Evolutionary conservation across 2,113 vertebrate species (phyloP).

Genomic region (Deroptyus accipitrinus): DNA sequence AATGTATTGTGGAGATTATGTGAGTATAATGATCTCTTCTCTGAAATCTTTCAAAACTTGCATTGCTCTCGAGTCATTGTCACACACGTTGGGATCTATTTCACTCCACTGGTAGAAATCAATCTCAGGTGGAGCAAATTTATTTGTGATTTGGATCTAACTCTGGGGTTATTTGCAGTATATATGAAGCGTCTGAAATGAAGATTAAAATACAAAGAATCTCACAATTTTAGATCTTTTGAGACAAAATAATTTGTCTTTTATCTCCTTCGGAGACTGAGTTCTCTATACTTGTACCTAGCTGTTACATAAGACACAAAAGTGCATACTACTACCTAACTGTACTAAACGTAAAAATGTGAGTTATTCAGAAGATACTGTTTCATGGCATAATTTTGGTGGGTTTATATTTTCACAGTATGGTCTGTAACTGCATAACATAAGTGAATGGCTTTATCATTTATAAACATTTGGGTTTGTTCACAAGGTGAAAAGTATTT

Average conservation of each 20-base stretch:
- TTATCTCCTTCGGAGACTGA: not conserved
- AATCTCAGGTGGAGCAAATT: not conserved
- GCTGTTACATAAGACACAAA: not conserved
- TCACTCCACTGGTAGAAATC: not conserved
- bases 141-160: not conserved
- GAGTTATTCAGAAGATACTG: not conserved
- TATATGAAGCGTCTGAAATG: not conserved
- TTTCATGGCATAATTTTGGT: not conserved
- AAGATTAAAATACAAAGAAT: not conserved
- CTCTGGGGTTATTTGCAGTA: not conserved
- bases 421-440: not conserved
- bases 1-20: conserved; percentile 75
- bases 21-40: conserved; percentile 66
- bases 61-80: not conserved
- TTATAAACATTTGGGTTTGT: not conserved
- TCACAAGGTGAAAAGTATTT: not conserved
- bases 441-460: not conserved
- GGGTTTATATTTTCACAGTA: not conserved
- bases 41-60: not conserved
- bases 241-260: not conserved
- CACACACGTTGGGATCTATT: not conserved
- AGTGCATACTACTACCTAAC: not conserved
- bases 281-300: not conserved
- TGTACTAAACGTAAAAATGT: not conserved
- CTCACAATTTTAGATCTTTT: not conserved